Evolutionary conservation across 2,113 vertebrate species (phyloP), one percentile per base, ranked within the genome.

Genomic region (Morone saxatilis): DNA sequence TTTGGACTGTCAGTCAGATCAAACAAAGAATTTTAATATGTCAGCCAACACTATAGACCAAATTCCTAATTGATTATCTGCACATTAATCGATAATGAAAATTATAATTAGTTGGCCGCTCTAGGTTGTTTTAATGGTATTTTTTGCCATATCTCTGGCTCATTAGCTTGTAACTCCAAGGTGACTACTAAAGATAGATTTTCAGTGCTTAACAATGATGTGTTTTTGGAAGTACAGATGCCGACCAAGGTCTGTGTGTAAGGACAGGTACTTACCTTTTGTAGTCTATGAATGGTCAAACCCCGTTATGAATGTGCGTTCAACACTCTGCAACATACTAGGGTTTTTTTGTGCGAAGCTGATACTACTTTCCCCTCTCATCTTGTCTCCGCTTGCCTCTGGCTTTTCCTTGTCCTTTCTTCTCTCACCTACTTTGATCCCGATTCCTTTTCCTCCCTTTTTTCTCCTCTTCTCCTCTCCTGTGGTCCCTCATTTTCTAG

Each of bases 371-470:
- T 36, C 50, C 48, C 20, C 48, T 76, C 45, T 47, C 43, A 17
- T 69, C 56, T 41, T 57, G 1, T 14, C 68, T 71, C 19, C 13
- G 8, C 56, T 38, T 1, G 25, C 65, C 80, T 67, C 65, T 66
- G 73, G 43, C 83, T 76, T 72, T 75, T 79, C 47, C n/a, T 41
- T 2, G 31, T 51, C 36, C 22, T 66, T 77, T 61, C 31, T 72
- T 67, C 41, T 83, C 45, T 19, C 67, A 19, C 53, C 31, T 20
- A 16, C 80, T 71, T 63, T 59, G 43, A 70, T 78, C 60, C 38
- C 17, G 3, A 38, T 67, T 17, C 1, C 4, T 43, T 59, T 65
- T 38, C 19, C 22, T 25, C 22, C 10, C 9, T 6, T 51, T 45
- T 22, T 31, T 10, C n/a, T 67, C 65, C 1, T 65, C 22, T 38